Percentiles rank a stretch among this genome's conserved stretches.
These are phyloP conservation scores for Phylloscopus whistleri DNA, from an alignment of 2,113 vertebrate genomes.

Conservation along the genomic window DNA sequence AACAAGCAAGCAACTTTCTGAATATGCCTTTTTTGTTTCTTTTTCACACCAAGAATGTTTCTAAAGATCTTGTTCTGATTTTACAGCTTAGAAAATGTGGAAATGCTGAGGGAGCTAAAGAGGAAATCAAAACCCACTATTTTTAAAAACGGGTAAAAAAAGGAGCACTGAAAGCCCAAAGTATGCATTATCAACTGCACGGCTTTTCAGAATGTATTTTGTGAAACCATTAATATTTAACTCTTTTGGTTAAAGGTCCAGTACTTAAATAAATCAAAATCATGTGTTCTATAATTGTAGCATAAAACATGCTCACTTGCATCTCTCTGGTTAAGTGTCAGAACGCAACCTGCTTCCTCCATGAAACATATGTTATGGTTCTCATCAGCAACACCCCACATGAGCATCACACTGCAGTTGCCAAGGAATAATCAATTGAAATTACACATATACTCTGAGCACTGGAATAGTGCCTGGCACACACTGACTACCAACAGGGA, in stretches of 20 bases:
- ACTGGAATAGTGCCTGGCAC: neutral
- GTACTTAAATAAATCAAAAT: neutral
- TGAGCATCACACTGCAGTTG: neutral
- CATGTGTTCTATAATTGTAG: neutral
- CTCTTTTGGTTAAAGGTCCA: neutral
- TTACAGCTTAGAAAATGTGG: neutral
- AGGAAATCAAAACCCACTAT: neutral
- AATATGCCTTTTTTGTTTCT: neutral
- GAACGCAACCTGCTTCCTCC: neutral
- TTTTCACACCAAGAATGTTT: neutral
- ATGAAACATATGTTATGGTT: conserved; percentile 20
- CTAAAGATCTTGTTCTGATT: neutral
- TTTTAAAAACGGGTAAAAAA: neutral
- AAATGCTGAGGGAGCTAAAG: neutral
- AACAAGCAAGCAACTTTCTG: neutral
- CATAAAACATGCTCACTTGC: neutral
- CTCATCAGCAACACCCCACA: conserved; percentile 6
- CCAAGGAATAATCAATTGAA: conserved; percentile 33
- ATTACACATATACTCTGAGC: neutral
- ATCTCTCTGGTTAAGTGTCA: neutral
- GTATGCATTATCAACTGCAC: neutral
- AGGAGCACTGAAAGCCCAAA: neutral
- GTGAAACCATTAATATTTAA: neutral
- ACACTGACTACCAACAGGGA: neutral
- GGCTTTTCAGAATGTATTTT: neutral